Conservation (phyloP, 2,888 invertebrate genomes). For the Tineola bisselliella region DNA sequence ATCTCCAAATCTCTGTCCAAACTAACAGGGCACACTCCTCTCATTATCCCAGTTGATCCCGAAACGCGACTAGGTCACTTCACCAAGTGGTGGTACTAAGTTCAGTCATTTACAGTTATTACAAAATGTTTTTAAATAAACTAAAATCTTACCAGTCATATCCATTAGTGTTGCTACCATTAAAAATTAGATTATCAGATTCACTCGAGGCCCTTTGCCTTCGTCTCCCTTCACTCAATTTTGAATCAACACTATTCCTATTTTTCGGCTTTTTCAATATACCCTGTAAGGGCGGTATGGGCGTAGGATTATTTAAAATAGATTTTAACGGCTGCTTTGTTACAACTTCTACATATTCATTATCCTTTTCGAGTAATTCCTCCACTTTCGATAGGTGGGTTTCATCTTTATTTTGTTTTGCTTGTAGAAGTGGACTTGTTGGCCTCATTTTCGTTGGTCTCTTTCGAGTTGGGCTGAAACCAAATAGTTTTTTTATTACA, state of each 20-base stretch:
- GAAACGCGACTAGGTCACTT: no score
- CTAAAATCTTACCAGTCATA: conserved; percentile 49
- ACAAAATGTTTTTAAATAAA: no score
- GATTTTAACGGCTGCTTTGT: conserved; percentile 55
- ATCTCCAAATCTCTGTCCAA: no score
- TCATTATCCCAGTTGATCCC: no score
- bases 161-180: conserved; percentile 38
- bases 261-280: conserved; percentile 57
- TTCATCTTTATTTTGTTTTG: conserved; percentile 45
- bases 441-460: conserved; percentile 47
- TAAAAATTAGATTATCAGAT: conserved; percentile 53
- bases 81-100: no score
- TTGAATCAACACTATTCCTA: conserved; percentile 37
- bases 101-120: no score
- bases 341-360: conserved; percentile 48
- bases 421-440: conserved; percentile 38
- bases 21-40: no score
- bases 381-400: conserved; percentile 54
- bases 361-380: conserved; percentile 55
- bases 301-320: conserved; percentile 55
- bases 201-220: conserved; percentile 59
- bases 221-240: conserved; percentile 44
- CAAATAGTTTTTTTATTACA: no score
- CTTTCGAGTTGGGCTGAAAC: conserved; percentile 25
- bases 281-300: conserved; percentile 46